Conservation (phyloP, 2,888 invertebrate species). For the Microplitis manilae region DNA sequence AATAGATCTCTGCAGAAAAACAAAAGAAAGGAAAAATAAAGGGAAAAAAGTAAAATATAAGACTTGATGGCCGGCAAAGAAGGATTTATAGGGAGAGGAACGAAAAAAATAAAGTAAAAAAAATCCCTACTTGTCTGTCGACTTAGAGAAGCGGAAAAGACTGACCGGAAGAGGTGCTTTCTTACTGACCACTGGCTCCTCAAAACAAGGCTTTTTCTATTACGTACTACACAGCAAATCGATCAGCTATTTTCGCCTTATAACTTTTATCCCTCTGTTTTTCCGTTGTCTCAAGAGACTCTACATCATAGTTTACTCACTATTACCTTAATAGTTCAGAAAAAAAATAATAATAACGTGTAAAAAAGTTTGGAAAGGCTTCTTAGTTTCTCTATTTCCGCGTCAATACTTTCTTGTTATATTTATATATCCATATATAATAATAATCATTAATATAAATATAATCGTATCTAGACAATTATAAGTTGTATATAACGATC, state of each 20-base stretch:
- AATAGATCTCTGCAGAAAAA: not conserved
- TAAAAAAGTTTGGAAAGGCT: not conserved
- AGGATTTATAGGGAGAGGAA: conserved; percentile 25
- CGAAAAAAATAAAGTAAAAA: conserved; percentile 22
- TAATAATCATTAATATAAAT: no score
- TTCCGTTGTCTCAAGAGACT: not conserved
- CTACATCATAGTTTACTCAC: conserved; percentile 50
- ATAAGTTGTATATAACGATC: no score
- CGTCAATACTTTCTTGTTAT: not conserved
- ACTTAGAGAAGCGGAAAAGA: conserved; percentile 36
- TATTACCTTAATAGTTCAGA: conserved; percentile 49
- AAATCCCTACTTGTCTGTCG: conserved; percentile 47
- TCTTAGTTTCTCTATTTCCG: not conserved
- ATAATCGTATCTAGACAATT: no score
- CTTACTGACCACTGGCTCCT: conserved; percentile 19
- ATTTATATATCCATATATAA: no score
- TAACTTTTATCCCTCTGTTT: not conserved
- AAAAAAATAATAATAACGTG: conserved; percentile 1
- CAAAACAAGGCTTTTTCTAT: conserved; percentile 13
- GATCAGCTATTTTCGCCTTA: conserved; percentile 15
- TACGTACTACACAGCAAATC: conserved; percentile 7
- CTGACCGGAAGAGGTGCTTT: conserved; percentile 42
- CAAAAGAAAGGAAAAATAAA: conserved; percentile 4
- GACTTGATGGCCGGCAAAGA: conserved; percentile 14
- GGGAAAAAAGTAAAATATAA: conserved; percentile 14